Evolutionary conservation across 2,113 vertebrate genomes (phyloP).

Genomic region (Casuarius casuarius): DNA sequence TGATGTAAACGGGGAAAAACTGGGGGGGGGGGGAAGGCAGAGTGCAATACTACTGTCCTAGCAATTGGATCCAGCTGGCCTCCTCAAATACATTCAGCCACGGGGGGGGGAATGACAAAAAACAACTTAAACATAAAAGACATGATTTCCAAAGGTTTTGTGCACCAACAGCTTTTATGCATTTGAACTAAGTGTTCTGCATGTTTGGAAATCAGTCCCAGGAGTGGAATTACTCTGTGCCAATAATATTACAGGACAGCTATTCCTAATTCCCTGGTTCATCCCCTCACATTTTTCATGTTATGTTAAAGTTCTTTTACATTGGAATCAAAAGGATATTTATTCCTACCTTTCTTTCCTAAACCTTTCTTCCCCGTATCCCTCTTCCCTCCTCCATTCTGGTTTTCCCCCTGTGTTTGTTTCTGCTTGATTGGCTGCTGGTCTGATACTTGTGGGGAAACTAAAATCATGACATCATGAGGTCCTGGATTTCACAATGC

Average conservation of each 20-base stretch:
- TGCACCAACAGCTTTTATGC: constrained; percentile 10
- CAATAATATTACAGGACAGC: background rate
- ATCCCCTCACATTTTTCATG: background rate
- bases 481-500: background rate
- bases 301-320: background rate
- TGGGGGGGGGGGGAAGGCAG: background rate
- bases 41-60: constrained; percentile 45
- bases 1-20: constrained; percentile 55
- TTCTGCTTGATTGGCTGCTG: background rate
- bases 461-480: background rate
- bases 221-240: background rate
- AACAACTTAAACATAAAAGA: background rate
- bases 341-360: background rate
- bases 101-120: accelerated
- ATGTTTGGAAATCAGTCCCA: constrained; percentile 5
- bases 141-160: constrained; percentile 7
- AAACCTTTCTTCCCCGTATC: background rate
- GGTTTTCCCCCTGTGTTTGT: background rate
- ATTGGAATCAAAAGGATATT: background rate
- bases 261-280: background rate
- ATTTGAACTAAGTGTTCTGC: background rate
- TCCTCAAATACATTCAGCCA: background rate
- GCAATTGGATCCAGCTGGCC: constrained; percentile 61
- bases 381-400: background rate
- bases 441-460: background rate